These are phyloP conservation scores for Stratiomys singularior DNA, from an alignment of 2,888 invertebrate species.

Conservation along the genomic window DNA sequence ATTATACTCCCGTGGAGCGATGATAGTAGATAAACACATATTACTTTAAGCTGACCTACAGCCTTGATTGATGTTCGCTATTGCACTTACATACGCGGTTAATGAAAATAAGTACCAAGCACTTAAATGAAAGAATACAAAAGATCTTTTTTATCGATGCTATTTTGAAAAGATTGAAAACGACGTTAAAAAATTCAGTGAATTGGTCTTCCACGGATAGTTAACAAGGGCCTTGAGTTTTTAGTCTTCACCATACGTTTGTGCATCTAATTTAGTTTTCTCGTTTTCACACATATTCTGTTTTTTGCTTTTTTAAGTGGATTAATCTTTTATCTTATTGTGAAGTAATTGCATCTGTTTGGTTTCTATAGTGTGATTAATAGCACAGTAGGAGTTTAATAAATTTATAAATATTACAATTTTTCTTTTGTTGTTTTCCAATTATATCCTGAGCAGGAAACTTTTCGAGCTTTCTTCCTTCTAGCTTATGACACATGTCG, in stretches of 20 bases:
- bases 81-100: not conserved
- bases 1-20: not conserved
- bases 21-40: not conserved
- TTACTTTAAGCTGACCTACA: not conserved
- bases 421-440: not conserved
- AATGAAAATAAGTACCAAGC: constrained; percentile 31
- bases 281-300: not conserved
- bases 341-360: not conserved
- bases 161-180: not conserved
- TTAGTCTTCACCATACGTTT: not conserved
- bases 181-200: not conserved
- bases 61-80: constrained; percentile 14
- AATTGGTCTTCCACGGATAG: constrained; percentile 8
- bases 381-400: not conserved
- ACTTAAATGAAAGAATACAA: constrained; percentile 28
- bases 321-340: not conserved
- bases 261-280: not conserved
- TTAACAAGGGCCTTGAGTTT: constrained; percentile 7
- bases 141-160: not conserved
- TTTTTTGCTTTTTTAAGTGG: constrained; percentile 6
- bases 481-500: not conserved
- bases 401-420: not conserved
- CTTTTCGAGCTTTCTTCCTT: not conserved
- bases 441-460: not conserved
- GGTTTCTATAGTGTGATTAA: not conserved